These are phyloP conservation scores for Actinopyga echinites DNA, from an alignment of 53 echinoderm and acorn worm genomes.

Conservation along the genomic window DNA sequence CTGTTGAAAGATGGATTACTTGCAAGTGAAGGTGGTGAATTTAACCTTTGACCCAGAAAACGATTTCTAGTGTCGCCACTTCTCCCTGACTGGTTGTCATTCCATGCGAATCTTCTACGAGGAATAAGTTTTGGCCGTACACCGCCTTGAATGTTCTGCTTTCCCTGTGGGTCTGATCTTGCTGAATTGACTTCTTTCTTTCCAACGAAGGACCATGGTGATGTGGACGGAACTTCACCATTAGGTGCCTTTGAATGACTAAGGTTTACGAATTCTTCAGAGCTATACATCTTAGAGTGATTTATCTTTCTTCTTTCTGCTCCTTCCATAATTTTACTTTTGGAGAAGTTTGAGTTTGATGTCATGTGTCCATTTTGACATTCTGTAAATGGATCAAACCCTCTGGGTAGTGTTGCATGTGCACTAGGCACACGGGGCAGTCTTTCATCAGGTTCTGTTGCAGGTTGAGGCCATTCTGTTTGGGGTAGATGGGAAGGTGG, in stretches of 20 bases:
- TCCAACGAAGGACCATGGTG: neutral
- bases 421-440: conserved; percentile 67
- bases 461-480: conserved; percentile 67
- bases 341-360: neutral
- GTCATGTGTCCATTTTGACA: neutral
- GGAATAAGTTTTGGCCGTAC: neutral
- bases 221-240: neutral
- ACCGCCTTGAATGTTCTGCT: neutral
- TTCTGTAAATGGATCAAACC: conserved; percentile 77
- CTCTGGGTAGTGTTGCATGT: conserved; percentile 75
- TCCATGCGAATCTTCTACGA: conserved; percentile 25
- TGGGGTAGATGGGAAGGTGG: conserved; percentile 72
- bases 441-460: conserved; percentile 1
- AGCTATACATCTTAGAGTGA: neutral
- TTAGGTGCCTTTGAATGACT: neutral
- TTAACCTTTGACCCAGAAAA: conserved; percentile 20
- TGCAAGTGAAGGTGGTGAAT: conserved; percentile 10
- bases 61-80: neutral
- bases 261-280: neutral
- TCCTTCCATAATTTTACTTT: neutral
- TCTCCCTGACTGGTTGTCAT: neutral
- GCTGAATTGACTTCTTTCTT: neutral
- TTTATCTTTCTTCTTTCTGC: neutral
- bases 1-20: neutral
- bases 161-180: neutral